These are phyloP conservation scores for Psittacula echo DNA, from an alignment of 2,797 vertebrate genomes.

Conservation along the genomic window DNA sequence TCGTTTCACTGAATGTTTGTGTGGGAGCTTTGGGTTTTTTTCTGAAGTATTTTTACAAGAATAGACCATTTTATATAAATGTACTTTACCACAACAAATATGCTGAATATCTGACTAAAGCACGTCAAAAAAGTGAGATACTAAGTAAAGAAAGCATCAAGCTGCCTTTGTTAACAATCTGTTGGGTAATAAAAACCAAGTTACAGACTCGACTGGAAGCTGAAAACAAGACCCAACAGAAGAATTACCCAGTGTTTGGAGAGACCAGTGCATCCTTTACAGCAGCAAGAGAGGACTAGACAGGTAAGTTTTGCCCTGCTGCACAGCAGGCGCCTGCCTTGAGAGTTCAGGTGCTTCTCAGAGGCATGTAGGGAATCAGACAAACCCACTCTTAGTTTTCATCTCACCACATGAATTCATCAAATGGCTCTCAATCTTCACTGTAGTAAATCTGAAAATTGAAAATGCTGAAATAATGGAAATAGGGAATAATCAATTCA, in stretches of 20 bases:
- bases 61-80: background rate
- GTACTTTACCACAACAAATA: background rate
- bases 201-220: background rate
- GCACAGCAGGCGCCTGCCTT: background rate
- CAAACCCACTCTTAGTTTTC: background rate
- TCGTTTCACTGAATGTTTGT: background rate
- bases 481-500: background rate
- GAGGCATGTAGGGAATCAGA: background rate
- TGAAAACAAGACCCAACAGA: background rate
- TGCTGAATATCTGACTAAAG: background rate
- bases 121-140: background rate
- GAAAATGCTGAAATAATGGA: background rate
- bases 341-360: background rate
- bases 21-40: background rate
- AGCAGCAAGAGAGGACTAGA: background rate
- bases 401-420: background rate
- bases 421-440: background rate
- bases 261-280: rapidly evolving
- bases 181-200: background rate
- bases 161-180: background rate
- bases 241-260: background rate
- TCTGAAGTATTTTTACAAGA: background rate
- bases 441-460: background rate
- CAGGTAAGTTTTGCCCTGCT: background rate
- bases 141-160: background rate